Conservation (phyloP, 1,140 invertebrate species). For the Choristoneura fumiferana region DNA sequence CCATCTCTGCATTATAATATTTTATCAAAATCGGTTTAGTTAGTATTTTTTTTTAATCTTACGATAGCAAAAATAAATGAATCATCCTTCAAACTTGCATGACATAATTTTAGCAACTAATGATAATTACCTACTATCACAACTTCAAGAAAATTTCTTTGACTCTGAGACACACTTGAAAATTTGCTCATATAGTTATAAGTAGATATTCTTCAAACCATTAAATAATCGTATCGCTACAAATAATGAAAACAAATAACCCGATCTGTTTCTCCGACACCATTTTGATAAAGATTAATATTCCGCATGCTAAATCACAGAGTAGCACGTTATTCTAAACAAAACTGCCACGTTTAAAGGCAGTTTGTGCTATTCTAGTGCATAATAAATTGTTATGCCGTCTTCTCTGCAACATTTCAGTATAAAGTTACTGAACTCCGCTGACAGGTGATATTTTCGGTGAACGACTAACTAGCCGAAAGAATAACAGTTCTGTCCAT, state of each 20-base stretch:
- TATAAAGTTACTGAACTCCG: conserved; percentile 58
- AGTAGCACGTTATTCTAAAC: conserved; percentile 49
- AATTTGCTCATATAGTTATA: too few species aligned
- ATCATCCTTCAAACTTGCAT: too few species aligned
- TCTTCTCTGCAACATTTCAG: conserved; percentile 56
- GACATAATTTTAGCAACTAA: too few species aligned
- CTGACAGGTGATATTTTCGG: conserved; percentile 59
- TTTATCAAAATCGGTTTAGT: too few species aligned
- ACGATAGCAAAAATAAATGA: too few species aligned
- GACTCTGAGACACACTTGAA: too few species aligned
- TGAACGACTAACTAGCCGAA: conserved; percentile 48
- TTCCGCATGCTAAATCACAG: conserved; percentile 49
- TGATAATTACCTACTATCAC: too few species aligned
- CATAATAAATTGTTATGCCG: conserved; percentile 36
- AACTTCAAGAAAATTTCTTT: too few species aligned
- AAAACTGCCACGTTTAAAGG: conserved; percentile 23
- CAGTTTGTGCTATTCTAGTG: conserved; percentile 45
- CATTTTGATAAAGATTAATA: conserved; percentile 59
- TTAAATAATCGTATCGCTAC: conserved; percentile 25
- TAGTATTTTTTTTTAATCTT: too few species aligned
- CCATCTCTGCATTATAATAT: too few species aligned
- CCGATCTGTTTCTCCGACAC: conserved; percentile 26
- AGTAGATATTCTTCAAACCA: too few species aligned
- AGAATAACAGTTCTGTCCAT: conserved; percentile 62
- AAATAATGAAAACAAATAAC: conserved; percentile 34